These are phyloP conservation scores for Drosophila asahinai DNA, from an alignment of 1,140 invertebrate genomes.

Conservation along the genomic window DNA sequence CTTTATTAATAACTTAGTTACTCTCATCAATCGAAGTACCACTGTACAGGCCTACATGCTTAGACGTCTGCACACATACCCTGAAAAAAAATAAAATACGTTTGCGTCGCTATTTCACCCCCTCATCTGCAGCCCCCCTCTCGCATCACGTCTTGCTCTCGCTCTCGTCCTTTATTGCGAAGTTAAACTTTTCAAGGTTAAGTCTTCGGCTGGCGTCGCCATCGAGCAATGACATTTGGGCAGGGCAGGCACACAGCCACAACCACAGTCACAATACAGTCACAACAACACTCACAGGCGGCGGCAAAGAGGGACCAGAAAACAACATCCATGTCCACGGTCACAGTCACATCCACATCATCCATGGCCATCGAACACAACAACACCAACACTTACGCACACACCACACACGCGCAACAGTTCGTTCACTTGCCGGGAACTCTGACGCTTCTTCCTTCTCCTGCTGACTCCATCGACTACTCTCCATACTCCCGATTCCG, in stretches of 20 bases:
- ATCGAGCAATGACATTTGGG: constrained; percentile 75
- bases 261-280: constrained; percentile 9
- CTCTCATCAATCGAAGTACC: background rate
- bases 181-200: constrained; percentile 77
- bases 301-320: constrained; percentile 33
- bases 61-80: constrained; percentile 3
- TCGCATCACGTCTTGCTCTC: constrained; percentile 3
- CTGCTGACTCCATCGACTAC: constrained; percentile 10
- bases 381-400: constrained; percentile 18
- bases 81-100: background rate
- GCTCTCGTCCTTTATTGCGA: constrained; percentile 45
- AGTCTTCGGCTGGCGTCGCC: constrained; percentile 57
- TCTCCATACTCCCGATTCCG: background rate
- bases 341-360: constrained; percentile 34
- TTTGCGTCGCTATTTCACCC: constrained; percentile 15
- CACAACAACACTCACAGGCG: constrained; percentile 10
- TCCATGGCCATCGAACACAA: constrained; percentile 30
- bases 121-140: background rate
- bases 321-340: constrained; percentile 41
- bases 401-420: constrained; percentile 30
- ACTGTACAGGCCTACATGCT: constrained; percentile 19
- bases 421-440: constrained; percentile 60
- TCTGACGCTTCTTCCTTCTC: constrained; percentile 24
- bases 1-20: background rate
- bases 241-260: constrained; percentile 21